Evolutionary conservation across 2,113 vertebrate species (phyloP).

Genomic region (Aythya baeri): DNA sequence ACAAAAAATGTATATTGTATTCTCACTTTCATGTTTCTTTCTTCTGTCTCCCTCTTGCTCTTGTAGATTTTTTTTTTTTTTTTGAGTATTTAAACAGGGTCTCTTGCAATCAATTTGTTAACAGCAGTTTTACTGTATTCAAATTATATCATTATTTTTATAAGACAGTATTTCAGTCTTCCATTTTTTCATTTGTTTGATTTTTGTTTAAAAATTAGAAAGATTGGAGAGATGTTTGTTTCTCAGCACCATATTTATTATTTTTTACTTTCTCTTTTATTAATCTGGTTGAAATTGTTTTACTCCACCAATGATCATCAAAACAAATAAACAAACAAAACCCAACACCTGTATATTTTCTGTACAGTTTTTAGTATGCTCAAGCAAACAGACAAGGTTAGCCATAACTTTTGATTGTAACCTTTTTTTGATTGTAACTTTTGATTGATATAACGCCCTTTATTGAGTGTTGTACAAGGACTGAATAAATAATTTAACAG

Average conservation of each 20-base stretch:
- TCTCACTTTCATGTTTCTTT: not conserved
- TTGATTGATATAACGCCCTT: too few species aligned
- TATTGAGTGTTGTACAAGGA: not conserved
- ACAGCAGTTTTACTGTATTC: not conserved
- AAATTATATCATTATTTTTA: not conserved
- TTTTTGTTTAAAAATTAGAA: not conserved
- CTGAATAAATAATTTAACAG: not conserved
- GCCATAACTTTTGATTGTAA: not conserved
- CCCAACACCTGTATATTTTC: too few species aligned
- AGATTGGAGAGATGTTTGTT: not conserved
- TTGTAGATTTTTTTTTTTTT: not conserved
- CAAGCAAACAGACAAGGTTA: not conserved
- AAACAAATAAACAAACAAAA: too few species aligned
- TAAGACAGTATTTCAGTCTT: not conserved
- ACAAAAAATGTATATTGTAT: not conserved
- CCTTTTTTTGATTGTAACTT: not conserved
- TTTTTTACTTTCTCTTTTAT: not conserved
- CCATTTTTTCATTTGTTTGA: not conserved
- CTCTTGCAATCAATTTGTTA: not conserved
- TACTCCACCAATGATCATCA: not conserved
- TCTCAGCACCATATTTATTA: not conserved
- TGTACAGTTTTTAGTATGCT: not conserved
- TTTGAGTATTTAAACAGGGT: not conserved
- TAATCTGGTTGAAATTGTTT: not conserved
- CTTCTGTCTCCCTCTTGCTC: not conserved